Conservation (phyloP, 1,140 invertebrate species). For the Tetragonula clypearis region DNA sequence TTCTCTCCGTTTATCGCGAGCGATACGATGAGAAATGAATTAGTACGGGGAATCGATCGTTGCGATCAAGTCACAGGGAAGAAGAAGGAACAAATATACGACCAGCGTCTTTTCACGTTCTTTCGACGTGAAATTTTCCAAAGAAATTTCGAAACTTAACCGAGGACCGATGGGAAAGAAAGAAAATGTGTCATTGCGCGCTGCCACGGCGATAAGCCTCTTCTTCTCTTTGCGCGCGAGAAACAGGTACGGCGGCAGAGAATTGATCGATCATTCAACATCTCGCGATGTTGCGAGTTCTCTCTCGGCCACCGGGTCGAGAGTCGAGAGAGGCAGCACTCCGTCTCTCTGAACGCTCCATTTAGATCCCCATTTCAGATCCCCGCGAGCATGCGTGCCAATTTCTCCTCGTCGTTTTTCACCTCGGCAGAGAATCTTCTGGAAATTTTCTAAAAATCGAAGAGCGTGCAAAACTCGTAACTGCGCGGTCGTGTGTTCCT, state of each 20-base stretch:
- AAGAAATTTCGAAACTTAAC: not conserved
- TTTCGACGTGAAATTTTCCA: too few species aligned
- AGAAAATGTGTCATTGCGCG: constrained; percentile 38
- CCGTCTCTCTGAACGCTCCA: not conserved
- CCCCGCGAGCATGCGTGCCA: not conserved
- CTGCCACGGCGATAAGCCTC: constrained; percentile 50
- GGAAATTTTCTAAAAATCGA: too few species aligned
- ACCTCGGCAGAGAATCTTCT: too few species aligned
- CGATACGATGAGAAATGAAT: not conserved
- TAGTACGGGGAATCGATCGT: not conserved
- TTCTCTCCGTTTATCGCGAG: not conserved
- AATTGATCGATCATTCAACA: constrained; percentile 63
- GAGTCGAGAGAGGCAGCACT: constrained; percentile 1
- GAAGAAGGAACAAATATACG: not conserved
- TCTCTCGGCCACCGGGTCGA: constrained; percentile 5
- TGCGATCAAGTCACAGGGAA: not conserved
- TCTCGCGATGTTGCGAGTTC: constrained; percentile 38
- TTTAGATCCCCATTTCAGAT: too few species aligned
- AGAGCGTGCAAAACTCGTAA: too few species aligned
- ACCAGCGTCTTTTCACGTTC: too few species aligned
- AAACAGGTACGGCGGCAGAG: constrained; percentile 57
- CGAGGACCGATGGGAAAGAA: not conserved
- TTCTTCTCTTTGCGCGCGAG: constrained; percentile 50
- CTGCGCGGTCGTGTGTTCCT: too few species aligned
- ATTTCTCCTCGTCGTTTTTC: not conserved